These are phyloP conservation scores for Brachionus sp. DNA, from an alignment of 1,140 invertebrate species.

Conservation along the genomic window DNA sequence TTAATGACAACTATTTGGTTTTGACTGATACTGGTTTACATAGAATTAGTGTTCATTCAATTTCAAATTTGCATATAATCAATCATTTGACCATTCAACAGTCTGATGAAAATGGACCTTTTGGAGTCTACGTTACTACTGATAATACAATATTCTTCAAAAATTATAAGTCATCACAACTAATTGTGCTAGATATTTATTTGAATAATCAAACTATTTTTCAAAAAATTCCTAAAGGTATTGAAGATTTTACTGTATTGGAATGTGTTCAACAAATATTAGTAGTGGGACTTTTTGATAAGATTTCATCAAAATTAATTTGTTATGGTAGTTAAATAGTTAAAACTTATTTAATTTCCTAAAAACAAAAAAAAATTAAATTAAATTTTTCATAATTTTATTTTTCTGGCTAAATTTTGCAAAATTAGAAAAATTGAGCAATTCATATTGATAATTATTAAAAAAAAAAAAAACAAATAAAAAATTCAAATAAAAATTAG, in stretches of 20 bases:
- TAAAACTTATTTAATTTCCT: background rate
- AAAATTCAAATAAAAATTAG: too few species aligned
- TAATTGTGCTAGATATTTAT: background rate
- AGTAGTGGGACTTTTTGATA: background rate
- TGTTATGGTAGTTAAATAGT: background rate
- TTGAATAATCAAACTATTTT: conserved; percentile 16
- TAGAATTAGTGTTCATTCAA: background rate
- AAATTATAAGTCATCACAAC: conserved; percentile 2
- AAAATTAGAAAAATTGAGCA: too few species aligned
- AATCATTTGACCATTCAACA: background rate
- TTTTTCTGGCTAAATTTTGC: background rate
- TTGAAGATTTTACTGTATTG: conserved; percentile 2
- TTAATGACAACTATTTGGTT: conserved; percentile 17
- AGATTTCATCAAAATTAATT: background rate
- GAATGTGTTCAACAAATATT: conserved; percentile 8
- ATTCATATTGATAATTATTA: too few species aligned
- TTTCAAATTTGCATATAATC: background rate
- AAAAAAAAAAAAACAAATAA: too few species aligned
- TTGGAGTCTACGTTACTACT: conserved; percentile 12
- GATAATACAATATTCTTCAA: conserved; percentile 44
- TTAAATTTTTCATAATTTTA: background rate
- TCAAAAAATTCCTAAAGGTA: background rate
- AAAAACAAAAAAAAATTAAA: background rate
- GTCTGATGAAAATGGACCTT: conserved; percentile 29
- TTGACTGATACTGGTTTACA: conserved; percentile 6